These are phyloP conservation scores for Cheilosia vulpina DNA, from an alignment of 2,888 invertebrate genomes.

Conservation along the genomic window DNA sequence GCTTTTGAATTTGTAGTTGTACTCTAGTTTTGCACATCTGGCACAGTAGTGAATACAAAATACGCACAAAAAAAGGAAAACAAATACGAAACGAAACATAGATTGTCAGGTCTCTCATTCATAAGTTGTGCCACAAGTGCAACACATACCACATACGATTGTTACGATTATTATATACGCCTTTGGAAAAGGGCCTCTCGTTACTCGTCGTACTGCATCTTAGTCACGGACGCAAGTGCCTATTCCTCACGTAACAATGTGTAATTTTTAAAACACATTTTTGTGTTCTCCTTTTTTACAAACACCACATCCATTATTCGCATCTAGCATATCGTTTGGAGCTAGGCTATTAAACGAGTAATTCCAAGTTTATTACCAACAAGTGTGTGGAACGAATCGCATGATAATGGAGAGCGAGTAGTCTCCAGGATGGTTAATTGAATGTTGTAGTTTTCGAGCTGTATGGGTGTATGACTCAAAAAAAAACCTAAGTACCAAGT, in stretches of 20 bases:
- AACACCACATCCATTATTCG: conserved; percentile 40
- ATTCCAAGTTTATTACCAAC: conserved; percentile 64
- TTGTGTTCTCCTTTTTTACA: conserved; percentile 3
- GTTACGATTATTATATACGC: conserved; percentile 17
- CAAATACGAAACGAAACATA: conserved; percentile 13
- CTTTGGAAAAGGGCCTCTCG: conserved; percentile 62
- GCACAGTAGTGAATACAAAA: conserved; percentile 44
- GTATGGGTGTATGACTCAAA: conserved; percentile 54
- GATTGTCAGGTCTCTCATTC: conserved; percentile 60
- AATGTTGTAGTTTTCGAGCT: conserved; percentile 1
- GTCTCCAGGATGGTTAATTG: conserved; percentile 30
- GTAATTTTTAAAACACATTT: conserved; percentile 33
- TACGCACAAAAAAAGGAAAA: background rate
- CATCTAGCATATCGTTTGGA: conserved; percentile 37
- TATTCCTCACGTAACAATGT: conserved; percentile 70
- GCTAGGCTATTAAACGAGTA: conserved; percentile 60
- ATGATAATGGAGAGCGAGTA: conserved; percentile 40
- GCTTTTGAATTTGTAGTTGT: conserved; percentile 13
- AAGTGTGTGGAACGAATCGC: conserved; percentile 73
- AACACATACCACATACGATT: conserved; percentile 5
- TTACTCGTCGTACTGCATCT: conserved; percentile 40
- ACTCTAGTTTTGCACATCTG: conserved; percentile 65
- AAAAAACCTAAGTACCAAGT: background rate
- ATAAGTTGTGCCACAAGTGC: conserved; percentile 57
- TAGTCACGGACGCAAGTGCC: conserved; percentile 72